phyloP scores from a whole-genome alignment of 2,888 invertebrate genomes.

The Priocnemis perturbator region DNA sequence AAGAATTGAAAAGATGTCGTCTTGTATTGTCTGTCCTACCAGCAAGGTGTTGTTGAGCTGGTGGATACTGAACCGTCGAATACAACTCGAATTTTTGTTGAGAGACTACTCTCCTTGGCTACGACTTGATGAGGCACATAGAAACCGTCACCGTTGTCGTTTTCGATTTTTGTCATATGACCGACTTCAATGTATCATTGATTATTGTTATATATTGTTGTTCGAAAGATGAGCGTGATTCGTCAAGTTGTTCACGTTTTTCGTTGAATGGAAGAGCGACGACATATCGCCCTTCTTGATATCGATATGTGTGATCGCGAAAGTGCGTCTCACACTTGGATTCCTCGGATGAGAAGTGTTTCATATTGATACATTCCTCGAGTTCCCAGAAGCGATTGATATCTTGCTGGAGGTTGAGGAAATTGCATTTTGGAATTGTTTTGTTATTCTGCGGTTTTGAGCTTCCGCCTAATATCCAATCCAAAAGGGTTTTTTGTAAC shows the following conservation, averaged over 20 bases:
- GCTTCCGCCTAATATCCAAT: conserved; percentile 34
- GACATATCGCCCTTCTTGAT: no score
- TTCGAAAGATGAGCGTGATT: no score
- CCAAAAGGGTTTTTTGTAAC: conserved; percentile 30
- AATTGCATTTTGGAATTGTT: conserved; percentile 1
- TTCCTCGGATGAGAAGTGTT: no score
- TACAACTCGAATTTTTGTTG: conserved; percentile 18
- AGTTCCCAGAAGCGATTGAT: no score
- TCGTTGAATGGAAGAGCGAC: no score
- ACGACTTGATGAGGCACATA: conserved; percentile 26
- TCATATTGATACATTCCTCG: no score
- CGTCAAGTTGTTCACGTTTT: no score
- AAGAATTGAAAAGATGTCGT: neutral
- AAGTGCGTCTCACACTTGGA: no score
- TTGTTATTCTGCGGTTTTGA: neutral
- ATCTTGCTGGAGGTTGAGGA: no score
- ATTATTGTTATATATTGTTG: conserved; percentile 21
- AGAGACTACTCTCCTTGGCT: neutral
- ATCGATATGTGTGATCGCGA: no score
- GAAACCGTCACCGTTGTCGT: neutral
- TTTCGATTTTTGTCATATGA: conserved; percentile 14
- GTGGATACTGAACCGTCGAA: conserved; percentile 14
- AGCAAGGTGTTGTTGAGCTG: conserved; percentile 8
- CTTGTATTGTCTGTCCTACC: conserved; percentile 12
- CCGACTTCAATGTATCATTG: conserved; percentile 17